Evolutionary conservation across 2,888 invertebrate genomes (phyloP).

Genomic region (Drosophila mercatorum): DNA sequence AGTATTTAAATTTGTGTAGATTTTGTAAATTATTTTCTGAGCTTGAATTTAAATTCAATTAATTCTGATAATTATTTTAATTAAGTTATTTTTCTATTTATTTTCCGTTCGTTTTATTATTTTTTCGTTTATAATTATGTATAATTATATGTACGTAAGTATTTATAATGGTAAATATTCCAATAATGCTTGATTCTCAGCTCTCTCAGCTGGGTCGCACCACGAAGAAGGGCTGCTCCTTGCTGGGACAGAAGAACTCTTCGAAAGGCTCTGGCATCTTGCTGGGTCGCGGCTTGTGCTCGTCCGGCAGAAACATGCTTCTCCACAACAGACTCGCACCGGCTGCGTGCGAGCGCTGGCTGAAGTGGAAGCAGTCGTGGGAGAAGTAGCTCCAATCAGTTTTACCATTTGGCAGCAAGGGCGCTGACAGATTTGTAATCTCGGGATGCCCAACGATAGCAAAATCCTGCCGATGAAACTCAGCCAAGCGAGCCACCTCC

Average conservation of each 20-base stretch:
- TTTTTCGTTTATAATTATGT: too few species aligned
- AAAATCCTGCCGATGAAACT: slow-evolving; percentile 85
- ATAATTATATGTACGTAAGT: too few species aligned
- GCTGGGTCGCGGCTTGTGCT: slow-evolving; percentile 71
- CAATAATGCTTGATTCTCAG: not conserved
- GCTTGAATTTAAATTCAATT: too few species aligned
- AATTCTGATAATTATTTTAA: too few species aligned
- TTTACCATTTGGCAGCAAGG: slow-evolving; percentile 81
- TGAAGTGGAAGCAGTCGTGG: slow-evolving; percentile 87
- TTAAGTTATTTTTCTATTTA: too few species aligned
- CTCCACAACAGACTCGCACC: slow-evolving; percentile 87
- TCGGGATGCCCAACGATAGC: slow-evolving; percentile 86
- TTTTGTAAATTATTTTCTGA: too few species aligned
- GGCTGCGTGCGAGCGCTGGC: slow-evolving; percentile 86
- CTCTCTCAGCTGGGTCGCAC: slow-evolving; percentile 54
- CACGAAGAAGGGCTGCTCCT: slow-evolving; percentile 77
- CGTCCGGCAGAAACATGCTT: slow-evolving; percentile 85
- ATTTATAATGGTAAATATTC: too few species aligned
- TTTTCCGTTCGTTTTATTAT: too few species aligned
- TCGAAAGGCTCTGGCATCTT: slow-evolving; percentile 36
- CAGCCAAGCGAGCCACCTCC: slow-evolving; percentile 84
- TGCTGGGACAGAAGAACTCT: slow-evolving; percentile 81
- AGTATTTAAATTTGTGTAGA: too few species aligned
- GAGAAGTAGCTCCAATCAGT: slow-evolving; percentile 86
- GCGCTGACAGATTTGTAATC: slow-evolving; percentile 78